Evolutionary conservation across 2,888 invertebrate species (phyloP), one percentile per base, ranked within the genome.

Genomic region (Ophion costatus): DNA sequence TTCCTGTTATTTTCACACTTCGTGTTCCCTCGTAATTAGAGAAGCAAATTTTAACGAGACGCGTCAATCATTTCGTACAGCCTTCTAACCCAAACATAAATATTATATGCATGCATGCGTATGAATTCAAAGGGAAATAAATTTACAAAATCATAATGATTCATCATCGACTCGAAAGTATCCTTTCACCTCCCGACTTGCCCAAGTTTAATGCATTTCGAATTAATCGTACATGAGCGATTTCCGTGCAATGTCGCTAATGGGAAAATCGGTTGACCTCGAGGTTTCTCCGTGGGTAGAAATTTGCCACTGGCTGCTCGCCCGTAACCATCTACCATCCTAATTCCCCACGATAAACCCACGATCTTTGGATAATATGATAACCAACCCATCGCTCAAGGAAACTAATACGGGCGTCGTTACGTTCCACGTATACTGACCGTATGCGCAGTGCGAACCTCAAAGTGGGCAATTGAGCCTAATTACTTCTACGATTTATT

Each of bases 21-120:
- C 61, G 66, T 61, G 77, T 69, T 56, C 69, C 22, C 80, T 63
- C 59, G 57, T 75, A 81, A 84, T 84, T 81, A 71, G 78, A 29
- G 24, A 75, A 81, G 71, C 74, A 75, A 81, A 81, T 84, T 81
- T 81, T 84, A 84, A 84, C 81, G 81, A 84, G 84, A 70, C 33
- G 29, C 38, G 45, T 63, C 42, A 38, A n/a, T 38, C 38, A 22
- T 80, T 20, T 22, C 22, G 38, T 61, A 6, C 61, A 33, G 17
- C 45, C 24, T 79, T 22, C 6, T 22, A n/a, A 11, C 45, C n/a
- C 38, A 11, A 20, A 42, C 38, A 61, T 38, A 33, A 3, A 51
- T 59, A 59, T 70, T 38, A 67, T 29, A 67, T 7, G 33, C 29
- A 29, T 17, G 29, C 11, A 29, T 45, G 11, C 20, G 24, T 33